phyloP scores from a whole-genome alignment of 35 echinoderm and acorn worm genomes.

The Amphiura filiformis region DNA sequence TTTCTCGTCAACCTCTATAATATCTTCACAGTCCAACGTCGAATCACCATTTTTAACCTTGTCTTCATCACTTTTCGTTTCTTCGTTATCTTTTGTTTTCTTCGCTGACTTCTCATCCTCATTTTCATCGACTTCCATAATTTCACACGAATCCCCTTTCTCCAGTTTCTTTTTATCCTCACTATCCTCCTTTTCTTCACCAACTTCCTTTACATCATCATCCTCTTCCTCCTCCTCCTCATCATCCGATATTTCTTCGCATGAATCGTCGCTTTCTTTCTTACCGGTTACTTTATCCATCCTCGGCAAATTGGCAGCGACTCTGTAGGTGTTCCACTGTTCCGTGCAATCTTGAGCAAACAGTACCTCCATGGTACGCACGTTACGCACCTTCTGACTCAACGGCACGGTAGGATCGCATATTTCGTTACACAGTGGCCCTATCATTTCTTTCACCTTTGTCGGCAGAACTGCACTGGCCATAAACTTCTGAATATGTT shows the following conservation, averaged over 20 bases:
- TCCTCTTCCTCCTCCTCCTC: not conserved
- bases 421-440: constrained; percentile 34
- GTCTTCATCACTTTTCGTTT: not conserved
- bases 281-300: not conserved
- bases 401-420: constrained; percentile 25
- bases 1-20: not conserved
- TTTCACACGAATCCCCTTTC: not conserved
- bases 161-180: not conserved
- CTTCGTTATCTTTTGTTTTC: not conserved
- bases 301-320: not conserved
- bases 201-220: no score
- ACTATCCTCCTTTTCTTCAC: not conserved
- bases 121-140: not conserved
- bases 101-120: not conserved
- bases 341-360: not conserved
- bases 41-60: not conserved
- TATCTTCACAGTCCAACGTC: constrained; percentile 6
- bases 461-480: not conserved
- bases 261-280: not conserved
- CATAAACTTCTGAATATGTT: constrained; percentile 19
- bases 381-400: not conserved
- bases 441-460: constrained; percentile 6
- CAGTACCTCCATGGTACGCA: constrained; percentile 14
- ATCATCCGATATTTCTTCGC: not conserved
- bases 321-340: constrained; percentile 2